Percentiles rank a stretch among this genome's conserved stretches.
phyloP scores from a whole-genome alignment of 2,797 vertebrate species.

The Scomberomorus guttatus region DNA sequence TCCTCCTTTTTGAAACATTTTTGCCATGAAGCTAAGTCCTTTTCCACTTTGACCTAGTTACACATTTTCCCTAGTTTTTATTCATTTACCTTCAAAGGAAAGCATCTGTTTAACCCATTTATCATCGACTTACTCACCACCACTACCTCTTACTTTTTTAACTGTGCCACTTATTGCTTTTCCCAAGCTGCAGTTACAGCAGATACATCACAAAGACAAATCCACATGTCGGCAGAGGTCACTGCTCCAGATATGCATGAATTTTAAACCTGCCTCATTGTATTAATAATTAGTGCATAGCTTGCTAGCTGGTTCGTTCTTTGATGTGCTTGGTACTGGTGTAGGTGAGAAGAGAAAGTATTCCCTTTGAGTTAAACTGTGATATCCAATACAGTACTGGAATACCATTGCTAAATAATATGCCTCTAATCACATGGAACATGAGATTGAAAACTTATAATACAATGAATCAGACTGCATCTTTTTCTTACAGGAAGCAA shows the following conservation, averaged over 20 bases:
- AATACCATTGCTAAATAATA: neutral
- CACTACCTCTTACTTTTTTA: slow-evolving; percentile 72
- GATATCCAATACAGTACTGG: neutral
- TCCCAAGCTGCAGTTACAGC: slow-evolving; percentile 55
- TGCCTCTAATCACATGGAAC: slow-evolving; percentile 11
- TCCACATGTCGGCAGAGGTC: slow-evolving; percentile 70
- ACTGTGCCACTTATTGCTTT: slow-evolving; percentile 78
- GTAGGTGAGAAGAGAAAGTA: slow-evolving; percentile 41
- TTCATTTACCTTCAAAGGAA: slow-evolving; percentile 73
- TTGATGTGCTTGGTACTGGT: slow-evolving; percentile 42
- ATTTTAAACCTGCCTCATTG: slow-evolving; percentile 63
- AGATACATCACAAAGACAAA: slow-evolving; percentile 78
- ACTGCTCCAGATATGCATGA: slow-evolving; percentile 72
- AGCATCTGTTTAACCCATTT: slow-evolving; percentile 78
- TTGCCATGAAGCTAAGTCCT: slow-evolving; percentile 38
- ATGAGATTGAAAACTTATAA: neutral
- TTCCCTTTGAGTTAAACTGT: slow-evolving; percentile 38
- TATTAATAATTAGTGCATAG: slow-evolving; percentile 68
- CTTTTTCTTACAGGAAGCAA: neutral
- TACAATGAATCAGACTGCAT: neutral
- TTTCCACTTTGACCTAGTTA: slow-evolving; percentile 71
- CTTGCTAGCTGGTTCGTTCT: slow-evolving; percentile 27
- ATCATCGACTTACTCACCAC: slow-evolving; percentile 60
- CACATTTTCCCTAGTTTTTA: slow-evolving; percentile 50
- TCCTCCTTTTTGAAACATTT: slow-evolving; percentile 28